Evolutionary conservation across 1,140 invertebrate genomes (phyloP).

Genomic region (Parasteatoda tepidariorum): DNA sequence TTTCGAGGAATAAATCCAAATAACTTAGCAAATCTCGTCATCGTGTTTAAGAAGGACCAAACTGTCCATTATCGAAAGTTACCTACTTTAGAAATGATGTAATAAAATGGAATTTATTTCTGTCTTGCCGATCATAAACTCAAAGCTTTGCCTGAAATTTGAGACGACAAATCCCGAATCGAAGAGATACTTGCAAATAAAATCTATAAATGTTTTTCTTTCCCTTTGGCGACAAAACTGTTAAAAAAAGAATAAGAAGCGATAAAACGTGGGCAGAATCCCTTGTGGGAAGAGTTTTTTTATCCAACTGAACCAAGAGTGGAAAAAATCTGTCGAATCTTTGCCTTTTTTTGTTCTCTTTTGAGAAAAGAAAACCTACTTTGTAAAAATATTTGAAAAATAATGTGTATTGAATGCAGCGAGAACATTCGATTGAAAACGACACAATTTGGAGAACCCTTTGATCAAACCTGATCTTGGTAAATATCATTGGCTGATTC

Average conservation of each 20-base stretch:
- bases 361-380: conserved; percentile 10
- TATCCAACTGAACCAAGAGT: neutral
- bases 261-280: conserved; percentile 55
- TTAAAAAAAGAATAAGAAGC: conserved; percentile 53
- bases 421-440: conserved; percentile 30
- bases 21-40: conserved; percentile 16
- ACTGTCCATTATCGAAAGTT: conserved; percentile 39
- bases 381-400: conserved; percentile 14
- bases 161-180: conserved; percentile 43
- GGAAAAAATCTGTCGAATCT: conserved; percentile 9
- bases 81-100: conserved; percentile 25
- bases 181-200: conserved; percentile 42
- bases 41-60: neutral
- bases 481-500: conserved; percentile 26
- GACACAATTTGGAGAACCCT: conserved; percentile 16
- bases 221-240: conserved; percentile 36
- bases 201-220: conserved; percentile 51
- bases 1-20: neutral
- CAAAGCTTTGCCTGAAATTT: conserved; percentile 42
- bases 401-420: conserved; percentile 44
- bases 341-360: neutral
- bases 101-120: conserved; percentile 49
- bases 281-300: conserved; percentile 36
- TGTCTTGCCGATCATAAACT: conserved; percentile 29
- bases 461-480: conserved; percentile 46